phyloP scores from a whole-genome alignment of 2,113 vertebrate genomes.

The Cryptomyrus ogoouensis region DNA sequence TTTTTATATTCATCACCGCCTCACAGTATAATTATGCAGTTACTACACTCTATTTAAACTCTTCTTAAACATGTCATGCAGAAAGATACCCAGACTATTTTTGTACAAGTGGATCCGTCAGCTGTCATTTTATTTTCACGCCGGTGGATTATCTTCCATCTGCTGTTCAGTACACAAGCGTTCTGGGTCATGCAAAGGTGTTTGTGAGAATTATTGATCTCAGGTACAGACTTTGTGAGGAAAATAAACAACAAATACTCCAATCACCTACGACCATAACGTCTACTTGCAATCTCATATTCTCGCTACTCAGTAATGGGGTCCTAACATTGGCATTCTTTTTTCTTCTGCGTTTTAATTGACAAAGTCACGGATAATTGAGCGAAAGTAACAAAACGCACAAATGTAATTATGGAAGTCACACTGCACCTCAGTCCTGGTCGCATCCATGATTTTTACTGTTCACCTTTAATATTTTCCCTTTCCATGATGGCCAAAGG shows the following conservation, averaged over 20 bases:
- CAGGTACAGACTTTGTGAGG: neutral
- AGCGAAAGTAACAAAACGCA: neutral
- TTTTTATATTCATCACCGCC: neutral
- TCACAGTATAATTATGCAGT: neutral
- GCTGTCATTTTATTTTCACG: neutral
- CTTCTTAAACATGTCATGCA: neutral
- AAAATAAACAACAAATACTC: neutral
- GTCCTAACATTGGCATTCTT: neutral
- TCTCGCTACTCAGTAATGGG: neutral
- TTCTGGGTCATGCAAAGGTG: neutral
- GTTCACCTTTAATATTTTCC: neutral
- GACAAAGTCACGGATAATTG: neutral
- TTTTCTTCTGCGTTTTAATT: neutral
- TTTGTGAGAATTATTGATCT: neutral
- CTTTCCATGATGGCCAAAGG: neutral
- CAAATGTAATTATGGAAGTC: neutral
- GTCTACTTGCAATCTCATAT: neutral
- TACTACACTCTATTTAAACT: neutral
- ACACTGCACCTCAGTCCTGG: neutral
- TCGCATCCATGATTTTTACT: neutral
- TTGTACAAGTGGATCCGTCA: neutral
- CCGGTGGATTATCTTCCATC: neutral
- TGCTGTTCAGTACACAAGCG: neutral
- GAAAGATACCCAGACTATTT: neutral
- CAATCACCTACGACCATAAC: neutral